Evolutionary conservation across 2,797 vertebrate species (phyloP).

Genomic region (Chiloscyllium punctatum): DNA sequence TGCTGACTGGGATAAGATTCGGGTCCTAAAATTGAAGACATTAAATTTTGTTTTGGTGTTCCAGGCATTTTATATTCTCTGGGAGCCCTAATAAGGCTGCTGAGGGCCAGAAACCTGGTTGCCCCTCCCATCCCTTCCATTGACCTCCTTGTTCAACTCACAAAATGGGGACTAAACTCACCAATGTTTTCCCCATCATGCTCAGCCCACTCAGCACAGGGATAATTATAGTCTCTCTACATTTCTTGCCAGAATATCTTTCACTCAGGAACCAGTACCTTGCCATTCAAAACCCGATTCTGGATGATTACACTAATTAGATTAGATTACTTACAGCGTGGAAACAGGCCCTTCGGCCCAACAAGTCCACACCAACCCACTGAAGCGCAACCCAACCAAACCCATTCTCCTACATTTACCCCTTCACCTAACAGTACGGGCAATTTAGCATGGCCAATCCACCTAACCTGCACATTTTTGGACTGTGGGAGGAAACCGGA

Average conservation of each 20-base stretch:
- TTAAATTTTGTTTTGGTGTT: neutral
- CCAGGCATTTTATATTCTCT: neutral
- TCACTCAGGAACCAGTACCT: neutral
- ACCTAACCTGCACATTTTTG: no score
- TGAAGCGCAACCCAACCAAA: no score
- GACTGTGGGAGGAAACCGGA: no score
- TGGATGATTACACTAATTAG: neutral
- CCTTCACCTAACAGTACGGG: no score
- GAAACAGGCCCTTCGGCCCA: no score
- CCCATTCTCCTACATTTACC: no score
- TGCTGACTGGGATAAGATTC: neutral
- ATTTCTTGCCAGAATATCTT: neutral
- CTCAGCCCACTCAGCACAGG: neutral
- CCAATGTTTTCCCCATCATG: neutral
- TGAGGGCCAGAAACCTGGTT: neutral
- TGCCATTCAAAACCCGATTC: neutral
- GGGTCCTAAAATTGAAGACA: neutral
- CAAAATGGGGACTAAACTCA: neutral
- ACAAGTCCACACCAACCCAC: no score
- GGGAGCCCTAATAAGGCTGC: neutral
- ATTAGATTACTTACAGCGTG: no score
- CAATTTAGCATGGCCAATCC: no score
- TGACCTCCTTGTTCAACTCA: no score
- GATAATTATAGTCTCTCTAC: neutral
- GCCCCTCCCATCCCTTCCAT: neutral